Evolutionary conservation across 2,888 invertebrate species (phyloP).

Genomic region (Pristionchus exspectatus): DNA sequence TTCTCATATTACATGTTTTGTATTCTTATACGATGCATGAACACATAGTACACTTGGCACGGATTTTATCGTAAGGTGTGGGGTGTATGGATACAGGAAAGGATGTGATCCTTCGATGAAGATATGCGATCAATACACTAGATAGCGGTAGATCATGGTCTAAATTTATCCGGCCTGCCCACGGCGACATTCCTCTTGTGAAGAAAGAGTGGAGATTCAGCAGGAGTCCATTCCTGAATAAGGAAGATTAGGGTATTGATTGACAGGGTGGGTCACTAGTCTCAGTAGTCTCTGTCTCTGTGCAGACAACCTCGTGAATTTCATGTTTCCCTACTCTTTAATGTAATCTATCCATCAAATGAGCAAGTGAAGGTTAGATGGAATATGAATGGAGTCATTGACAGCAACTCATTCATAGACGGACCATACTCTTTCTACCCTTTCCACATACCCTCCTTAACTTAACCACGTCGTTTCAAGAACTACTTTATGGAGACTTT

Average conservation of each 20-base stretch:
- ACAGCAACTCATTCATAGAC: background rate
- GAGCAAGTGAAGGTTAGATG: background rate
- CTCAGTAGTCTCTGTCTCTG: background rate
- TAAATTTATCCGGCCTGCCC: conserved; percentile 32
- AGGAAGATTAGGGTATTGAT: background rate
- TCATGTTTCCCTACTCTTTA: background rate
- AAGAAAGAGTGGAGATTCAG: conserved; percentile 25
- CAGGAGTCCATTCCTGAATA: conserved; percentile 35
- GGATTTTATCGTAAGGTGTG: conserved; percentile 44
- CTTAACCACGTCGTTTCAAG: background rate
- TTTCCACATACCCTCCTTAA: background rate
- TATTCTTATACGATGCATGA: background rate
- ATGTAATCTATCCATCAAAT: conserved; percentile 28
- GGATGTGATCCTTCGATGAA: conserved; percentile 34
- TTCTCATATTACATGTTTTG: conserved; percentile 31
- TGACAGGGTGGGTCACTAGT: background rate
- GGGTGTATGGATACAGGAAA: background rate
- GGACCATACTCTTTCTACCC: background rate
- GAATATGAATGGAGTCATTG: background rate
- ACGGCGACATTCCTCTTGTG: conserved; percentile 52
- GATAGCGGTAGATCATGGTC: background rate
- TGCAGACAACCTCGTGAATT: background rate
- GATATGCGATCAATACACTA: conserved; percentile 33
- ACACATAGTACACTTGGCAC: conserved; percentile 48
- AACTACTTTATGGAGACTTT: background rate